These are phyloP conservation scores for Listrodromus nycthemerus DNA, from an alignment of 2,888 invertebrate species.

Conservation along the genomic window DNA sequence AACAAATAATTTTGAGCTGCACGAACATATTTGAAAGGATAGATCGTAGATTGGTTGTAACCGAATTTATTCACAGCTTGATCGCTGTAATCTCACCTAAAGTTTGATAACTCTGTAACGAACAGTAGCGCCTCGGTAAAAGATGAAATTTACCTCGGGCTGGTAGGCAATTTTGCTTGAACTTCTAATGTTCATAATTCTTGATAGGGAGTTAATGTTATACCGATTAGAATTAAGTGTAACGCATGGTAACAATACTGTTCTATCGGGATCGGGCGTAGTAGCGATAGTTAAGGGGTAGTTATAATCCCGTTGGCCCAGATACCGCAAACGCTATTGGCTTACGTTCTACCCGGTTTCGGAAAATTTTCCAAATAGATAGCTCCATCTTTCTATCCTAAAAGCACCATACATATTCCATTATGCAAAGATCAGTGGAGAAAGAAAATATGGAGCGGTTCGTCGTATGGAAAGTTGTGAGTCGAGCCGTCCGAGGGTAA, in stretches of 20 bases:
- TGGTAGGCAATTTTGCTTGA: conserved; percentile 34
- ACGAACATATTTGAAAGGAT: not conserved
- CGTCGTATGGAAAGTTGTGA: not conserved
- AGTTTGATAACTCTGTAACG: conserved; percentile 45
- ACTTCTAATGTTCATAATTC: conserved; percentile 58
- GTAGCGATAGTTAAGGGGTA: conserved; percentile 11
- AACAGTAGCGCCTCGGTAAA: conserved; percentile 26
- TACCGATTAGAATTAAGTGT: conserved; percentile 59
- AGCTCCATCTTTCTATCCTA: conserved; percentile 15
- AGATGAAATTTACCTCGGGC: conserved; percentile 31
- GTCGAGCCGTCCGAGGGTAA: not conserved
- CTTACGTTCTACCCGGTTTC: conserved; percentile 6
- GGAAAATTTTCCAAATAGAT: conserved; percentile 42
- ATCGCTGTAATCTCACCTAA: conserved; percentile 30
- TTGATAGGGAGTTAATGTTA: conserved; percentile 53
- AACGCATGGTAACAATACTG: conserved; percentile 32
- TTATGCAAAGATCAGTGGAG: conserved; percentile 34
- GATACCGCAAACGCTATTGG: conserved; percentile 38
- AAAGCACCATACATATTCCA: conserved; percentile 48
- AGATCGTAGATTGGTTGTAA: conserved; percentile 11
- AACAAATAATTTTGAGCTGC: not conserved
- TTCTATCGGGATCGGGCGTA: conserved; percentile 7
- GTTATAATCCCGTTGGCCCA: conserved; percentile 42
- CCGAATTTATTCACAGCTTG: not conserved
- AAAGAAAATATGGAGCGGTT: conserved; percentile 16